Evolutionary conservation across 2,888 invertebrate species (phyloP).

Genomic region (Corythucha ciliata): DNA sequence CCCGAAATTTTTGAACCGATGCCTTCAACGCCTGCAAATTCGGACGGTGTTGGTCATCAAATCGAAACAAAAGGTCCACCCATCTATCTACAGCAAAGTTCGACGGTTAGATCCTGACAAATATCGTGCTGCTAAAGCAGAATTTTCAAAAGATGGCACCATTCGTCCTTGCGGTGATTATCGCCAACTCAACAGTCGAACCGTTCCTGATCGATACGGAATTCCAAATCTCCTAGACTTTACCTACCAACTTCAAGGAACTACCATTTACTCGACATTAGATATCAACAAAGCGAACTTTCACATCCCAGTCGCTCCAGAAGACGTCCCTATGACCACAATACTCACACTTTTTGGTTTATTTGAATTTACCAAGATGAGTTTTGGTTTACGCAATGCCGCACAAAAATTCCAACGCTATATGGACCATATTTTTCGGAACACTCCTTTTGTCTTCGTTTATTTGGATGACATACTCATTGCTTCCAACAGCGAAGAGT

Average conservation of each 20-base stretch:
- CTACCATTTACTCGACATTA: conserved; percentile 36
- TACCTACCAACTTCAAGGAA: conserved; percentile 31
- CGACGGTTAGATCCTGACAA: conserved; percentile 4
- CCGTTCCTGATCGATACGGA: conserved; percentile 37
- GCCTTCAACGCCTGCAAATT: background rate
- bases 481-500: conserved; percentile 21
- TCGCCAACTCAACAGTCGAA: conserved; percentile 31
- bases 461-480: conserved; percentile 35
- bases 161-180: conserved; percentile 37
- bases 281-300: conserved; percentile 39
- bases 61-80: conserved; percentile 1
- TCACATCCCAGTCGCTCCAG: conserved; percentile 32
- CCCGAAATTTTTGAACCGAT: background rate
- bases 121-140: background rate
- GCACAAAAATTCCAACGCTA: conserved; percentile 34
- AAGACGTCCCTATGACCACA: conserved; percentile 34
- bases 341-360: conserved; percentile 32
- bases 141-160: conserved; percentile 32
- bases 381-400: conserved; percentile 28
- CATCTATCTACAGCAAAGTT: background rate
- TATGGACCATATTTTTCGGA: conserved; percentile 31
- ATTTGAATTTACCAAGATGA: conserved; percentile 29
- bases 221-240: conserved; percentile 38
- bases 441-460: conserved; percentile 28
- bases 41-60: background rate